Base-by-base conservation (phyloP, 2,888 invertebrate species). In the Eristalinus sepulchralis region DNA sequence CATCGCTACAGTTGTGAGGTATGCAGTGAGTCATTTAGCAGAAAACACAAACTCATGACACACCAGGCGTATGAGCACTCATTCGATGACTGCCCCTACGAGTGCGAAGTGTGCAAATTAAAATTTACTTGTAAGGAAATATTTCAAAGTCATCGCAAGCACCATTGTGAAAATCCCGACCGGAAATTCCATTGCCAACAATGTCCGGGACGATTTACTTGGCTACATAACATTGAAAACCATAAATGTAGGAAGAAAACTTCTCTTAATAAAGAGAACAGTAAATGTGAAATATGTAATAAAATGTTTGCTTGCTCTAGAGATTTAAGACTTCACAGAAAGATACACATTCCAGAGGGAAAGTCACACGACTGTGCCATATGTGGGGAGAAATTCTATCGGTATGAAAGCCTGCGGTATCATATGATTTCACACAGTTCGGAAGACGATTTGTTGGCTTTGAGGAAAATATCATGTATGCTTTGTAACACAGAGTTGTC, bases 261-360 rank as follows among this genome's bases (percentile, higher is more conserved):
- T n/a, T 10, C 10, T 1, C 36, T 62, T 3, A 60, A 67, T 0
- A 67, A 67, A 20, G 63, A 60, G 22, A 71, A 31, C 9, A 55
- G 53, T 0, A 80, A 17, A 0, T 95, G 95, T 89, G 93, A 94
- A 36, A 93, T 94, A 6, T 95, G 95, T 89, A 93, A 93, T 55
- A 94, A 94, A 90, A 92, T 93, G 22, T 95, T 95, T 92, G 93
- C 66, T 90, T 94, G 94, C 88, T 94, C 94, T 82, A 95, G 94
- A 84, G 93, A 94, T 88, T 91, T 95, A n/a, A 94, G 94, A 0
- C 93, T 94, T 81, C 95, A 95, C 90, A 93, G 94, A 4, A 94
- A 94, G 47, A 92, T 94, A 27, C 95, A 95, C 90, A 92, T 93
- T 89, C 92, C 93, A 0, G 90, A 76, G 5, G 82, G 86, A 10